Conservation (phyloP, 2,113 vertebrate genomes). For the Marmota flaviventris region DNA sequence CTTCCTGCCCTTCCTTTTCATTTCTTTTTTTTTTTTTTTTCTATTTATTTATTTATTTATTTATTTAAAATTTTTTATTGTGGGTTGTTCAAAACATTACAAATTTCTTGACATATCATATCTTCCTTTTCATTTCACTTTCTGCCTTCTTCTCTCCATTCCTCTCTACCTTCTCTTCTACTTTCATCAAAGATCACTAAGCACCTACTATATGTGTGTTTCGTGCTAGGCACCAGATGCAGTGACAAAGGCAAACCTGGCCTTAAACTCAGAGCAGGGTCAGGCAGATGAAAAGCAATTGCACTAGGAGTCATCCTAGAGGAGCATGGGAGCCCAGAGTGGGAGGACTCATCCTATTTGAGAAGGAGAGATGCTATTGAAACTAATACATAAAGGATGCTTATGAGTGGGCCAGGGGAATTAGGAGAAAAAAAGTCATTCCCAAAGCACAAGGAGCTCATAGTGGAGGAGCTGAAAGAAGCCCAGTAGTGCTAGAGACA, state of each 20-base stretch:
- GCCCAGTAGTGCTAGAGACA: neutral
- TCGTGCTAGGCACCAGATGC: neutral
- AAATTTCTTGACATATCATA: no score
- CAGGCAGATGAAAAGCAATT: neutral
- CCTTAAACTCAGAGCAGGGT: neutral
- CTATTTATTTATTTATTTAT: no score
- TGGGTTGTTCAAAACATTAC: no score
- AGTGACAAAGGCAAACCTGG: neutral
- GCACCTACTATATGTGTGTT: neutral
- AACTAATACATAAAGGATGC: neutral
- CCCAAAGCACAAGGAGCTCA: neutral
- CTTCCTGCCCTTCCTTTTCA: neutral
- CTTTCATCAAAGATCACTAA: neutral
- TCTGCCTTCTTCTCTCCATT: neutral
- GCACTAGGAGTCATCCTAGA: neutral
- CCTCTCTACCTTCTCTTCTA: neutral
- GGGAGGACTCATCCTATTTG: neutral
- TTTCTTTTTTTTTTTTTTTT: no score
- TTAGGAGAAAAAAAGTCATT: neutral
- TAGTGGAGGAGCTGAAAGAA: neutral
- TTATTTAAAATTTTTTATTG: no score
- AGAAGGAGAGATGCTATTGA: neutral
- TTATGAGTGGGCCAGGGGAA: neutral
- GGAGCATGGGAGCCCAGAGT: fast-evolving
- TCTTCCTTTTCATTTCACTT: neutral